Conservation (phyloP, 2,888 invertebrate species). For the Drosophila mettleri region DNA sequence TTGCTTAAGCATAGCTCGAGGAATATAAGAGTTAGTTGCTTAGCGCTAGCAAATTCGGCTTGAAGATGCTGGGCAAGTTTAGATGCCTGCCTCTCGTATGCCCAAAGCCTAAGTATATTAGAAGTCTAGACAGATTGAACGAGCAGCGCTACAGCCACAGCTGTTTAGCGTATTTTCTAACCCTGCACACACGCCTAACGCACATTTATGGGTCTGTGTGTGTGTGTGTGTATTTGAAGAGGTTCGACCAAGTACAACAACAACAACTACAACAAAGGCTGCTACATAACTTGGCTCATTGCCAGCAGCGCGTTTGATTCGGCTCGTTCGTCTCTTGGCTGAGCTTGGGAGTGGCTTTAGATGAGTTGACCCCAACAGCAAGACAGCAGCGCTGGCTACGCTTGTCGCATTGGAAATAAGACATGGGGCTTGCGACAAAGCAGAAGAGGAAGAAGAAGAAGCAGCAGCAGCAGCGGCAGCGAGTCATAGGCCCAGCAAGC, state of each 20-base stretch:
- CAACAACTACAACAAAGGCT: neutral
- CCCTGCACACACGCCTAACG: neutral
- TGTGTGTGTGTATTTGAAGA: neutral
- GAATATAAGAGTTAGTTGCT: neutral
- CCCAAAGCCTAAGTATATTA: neutral
- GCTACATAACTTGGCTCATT: constrained; percentile 38
- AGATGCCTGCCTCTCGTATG: neutral
- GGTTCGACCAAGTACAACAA: neutral
- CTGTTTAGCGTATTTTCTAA: neutral
- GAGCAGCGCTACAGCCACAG: neutral
- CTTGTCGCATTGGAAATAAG: constrained; percentile 25
- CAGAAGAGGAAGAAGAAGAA: constrained; percentile 3
- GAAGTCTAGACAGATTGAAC: neutral
- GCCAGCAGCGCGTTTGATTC: constrained; percentile 31
- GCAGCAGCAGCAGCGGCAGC: neutral
- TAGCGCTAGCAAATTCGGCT: neutral
- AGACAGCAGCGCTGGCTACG: constrained; percentile 15
- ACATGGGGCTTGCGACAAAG: constrained; percentile 12
- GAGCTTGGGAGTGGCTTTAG: constrained; percentile 27
- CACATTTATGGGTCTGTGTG: neutral
- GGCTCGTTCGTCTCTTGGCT: constrained; percentile 10
- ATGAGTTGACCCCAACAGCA: constrained; percentile 32
- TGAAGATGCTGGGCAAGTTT: neutral
- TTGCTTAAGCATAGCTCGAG: neutral
- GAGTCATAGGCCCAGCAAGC: constrained; percentile 15